Evolutionary conservation across 2,113 vertebrate species (phyloP).

Genomic region (Ailuropoda melanoleuca): DNA sequence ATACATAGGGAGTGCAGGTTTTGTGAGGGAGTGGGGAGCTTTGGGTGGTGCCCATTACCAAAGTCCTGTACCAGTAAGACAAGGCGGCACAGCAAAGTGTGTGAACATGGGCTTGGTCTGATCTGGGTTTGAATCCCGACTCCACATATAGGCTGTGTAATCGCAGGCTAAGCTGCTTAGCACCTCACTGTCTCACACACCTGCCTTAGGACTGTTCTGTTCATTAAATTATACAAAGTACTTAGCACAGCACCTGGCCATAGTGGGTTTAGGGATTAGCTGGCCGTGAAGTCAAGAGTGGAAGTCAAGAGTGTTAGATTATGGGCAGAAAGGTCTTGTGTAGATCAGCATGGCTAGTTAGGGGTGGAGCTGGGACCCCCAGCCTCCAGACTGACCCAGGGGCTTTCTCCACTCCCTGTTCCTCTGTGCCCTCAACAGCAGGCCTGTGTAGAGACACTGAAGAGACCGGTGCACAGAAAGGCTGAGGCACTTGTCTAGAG

Average conservation of each 20-base stretch:
- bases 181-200: not conserved
- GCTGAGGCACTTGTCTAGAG: not conserved
- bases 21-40: not conserved
- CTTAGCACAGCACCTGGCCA: not conserved
- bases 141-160: not conserved
- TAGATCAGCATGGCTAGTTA: not conserved
- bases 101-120: not conserved
- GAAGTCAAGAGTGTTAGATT: not conserved
- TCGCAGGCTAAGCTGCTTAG: not conserved
- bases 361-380: not conserved
- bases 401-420: not conserved
- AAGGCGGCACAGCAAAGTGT: not conserved
- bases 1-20: not conserved
- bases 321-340: not conserved
- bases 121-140: not conserved
- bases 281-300: not conserved
- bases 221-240: not conserved
- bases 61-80: not conserved
- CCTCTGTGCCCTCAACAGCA: not conserved
- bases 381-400: not conserved
- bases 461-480: not conserved
- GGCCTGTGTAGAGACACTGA: not conserved
- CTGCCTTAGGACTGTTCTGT: not conserved
- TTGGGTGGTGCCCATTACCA: not conserved
- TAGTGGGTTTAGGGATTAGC: not conserved